These are phyloP conservation scores for Egretta garzetta DNA, from an alignment of 2,113 vertebrate species.

Conservation along the genomic window DNA sequence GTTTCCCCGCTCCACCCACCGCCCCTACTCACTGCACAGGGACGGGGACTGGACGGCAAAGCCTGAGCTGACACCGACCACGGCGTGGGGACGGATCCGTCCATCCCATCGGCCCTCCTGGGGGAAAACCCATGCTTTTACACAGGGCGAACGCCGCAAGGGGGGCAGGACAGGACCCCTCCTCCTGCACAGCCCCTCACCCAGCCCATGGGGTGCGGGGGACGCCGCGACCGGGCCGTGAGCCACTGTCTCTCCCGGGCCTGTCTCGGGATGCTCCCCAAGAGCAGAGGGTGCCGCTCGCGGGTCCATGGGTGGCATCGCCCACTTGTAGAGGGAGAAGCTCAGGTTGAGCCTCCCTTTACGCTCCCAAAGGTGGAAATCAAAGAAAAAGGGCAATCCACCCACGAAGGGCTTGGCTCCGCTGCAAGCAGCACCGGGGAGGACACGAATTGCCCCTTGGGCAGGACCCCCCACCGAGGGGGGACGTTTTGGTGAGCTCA, in stretches of 20 bases:
- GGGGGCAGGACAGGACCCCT: neutral
- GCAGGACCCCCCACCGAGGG: fast-evolving
- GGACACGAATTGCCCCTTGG: fast-evolving
- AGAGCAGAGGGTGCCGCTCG: neutral
- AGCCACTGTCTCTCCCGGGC: neutral
- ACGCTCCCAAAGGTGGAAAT: neutral
- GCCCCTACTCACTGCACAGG: neutral
- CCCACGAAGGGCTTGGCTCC: neutral
- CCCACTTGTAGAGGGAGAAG: neutral
- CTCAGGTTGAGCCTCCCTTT: neutral
- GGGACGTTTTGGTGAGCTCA: neutral
- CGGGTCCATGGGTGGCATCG: fast-evolving
- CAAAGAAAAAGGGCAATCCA: neutral
- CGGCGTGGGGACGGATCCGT: fast-evolving
- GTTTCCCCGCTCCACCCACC: neutral
- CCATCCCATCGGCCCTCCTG: neutral
- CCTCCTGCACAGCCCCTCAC: neutral
- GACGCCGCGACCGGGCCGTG: neutral
- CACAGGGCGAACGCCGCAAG: neutral
- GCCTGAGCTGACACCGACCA: neutral
- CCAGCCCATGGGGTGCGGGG: neutral
- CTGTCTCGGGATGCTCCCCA: neutral
- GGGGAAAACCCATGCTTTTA: neutral
- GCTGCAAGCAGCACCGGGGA: neutral
- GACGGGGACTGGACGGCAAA: neutral